A percentile compares a stretch with the other conserved stretches of the same genome.
These are phyloP conservation scores for Trematocara stigmaticum DNA, from an alignment of 2,113 vertebrate genomes.

Conservation along the genomic window DNA sequence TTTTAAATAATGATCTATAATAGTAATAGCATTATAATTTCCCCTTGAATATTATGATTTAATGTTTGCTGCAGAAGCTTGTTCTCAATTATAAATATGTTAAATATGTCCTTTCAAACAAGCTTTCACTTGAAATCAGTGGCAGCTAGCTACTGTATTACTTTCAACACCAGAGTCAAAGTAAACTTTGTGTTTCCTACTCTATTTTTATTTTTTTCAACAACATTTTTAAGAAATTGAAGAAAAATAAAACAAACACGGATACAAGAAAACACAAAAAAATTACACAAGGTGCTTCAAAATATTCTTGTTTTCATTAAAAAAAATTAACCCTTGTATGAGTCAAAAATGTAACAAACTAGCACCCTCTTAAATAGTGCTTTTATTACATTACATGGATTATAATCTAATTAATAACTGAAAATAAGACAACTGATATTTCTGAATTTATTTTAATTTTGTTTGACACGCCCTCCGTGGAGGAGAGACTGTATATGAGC, in stretches of 20 bases:
- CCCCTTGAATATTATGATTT: background rate
- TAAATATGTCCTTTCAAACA: background rate
- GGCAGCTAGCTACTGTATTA: background rate
- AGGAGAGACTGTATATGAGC: background rate
- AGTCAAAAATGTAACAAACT: background rate
- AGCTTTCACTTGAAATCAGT: fast-evolving
- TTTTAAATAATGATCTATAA: background rate
- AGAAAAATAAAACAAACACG: fast-evolving
- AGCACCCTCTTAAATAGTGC: background rate
- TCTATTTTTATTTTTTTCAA: background rate
- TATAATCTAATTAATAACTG: background rate
- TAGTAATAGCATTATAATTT: background rate
- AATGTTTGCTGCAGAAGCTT: background rate
- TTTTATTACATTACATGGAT: fast-evolving
- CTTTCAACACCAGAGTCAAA: background rate
- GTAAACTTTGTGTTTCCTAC: background rate
- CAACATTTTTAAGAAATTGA: background rate
- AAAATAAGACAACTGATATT: background rate
- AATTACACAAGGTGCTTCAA: background rate
- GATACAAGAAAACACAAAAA: background rate
- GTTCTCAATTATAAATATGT: background rate
- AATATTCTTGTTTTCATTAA: background rate
- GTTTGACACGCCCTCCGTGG: background rate
- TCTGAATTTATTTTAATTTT: background rate
- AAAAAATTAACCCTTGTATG: fast-evolving